phyloP scores from a whole-genome alignment of 2,797 vertebrate species.

The Agapornis canus region DNA sequence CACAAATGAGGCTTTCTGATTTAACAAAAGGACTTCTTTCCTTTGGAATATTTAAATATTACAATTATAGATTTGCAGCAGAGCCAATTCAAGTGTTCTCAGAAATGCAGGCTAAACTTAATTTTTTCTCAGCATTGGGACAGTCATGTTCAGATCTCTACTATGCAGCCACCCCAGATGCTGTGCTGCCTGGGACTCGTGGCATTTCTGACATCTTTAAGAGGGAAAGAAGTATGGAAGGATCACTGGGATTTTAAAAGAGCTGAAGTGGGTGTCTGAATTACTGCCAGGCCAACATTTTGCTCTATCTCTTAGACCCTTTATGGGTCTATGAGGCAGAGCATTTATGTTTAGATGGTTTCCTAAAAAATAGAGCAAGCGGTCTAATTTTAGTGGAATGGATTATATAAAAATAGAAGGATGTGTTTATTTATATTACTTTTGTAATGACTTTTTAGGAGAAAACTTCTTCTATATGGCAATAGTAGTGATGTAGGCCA shows the following conservation, averaged over 20 bases:
- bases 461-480: background rate
- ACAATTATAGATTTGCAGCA: background rate
- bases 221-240: background rate
- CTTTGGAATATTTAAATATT: background rate
- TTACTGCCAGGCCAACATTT: background rate
- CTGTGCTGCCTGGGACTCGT: accelerated
- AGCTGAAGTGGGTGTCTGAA: background rate
- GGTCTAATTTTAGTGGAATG: background rate
- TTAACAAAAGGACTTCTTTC: background rate
- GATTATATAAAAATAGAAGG: background rate
- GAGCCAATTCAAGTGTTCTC: background rate
- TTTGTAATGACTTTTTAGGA: background rate
- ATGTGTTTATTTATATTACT: background rate
- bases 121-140: background rate
- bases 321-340: background rate
- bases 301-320: background rate
- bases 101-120: background rate
- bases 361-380: background rate
- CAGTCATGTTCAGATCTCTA: background rate
- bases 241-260: background rate
- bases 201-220: background rate
- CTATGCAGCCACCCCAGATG: background rate
- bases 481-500: background rate
- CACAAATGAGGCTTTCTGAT: background rate
- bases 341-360: background rate